Evolutionary conservation across 2,888 invertebrate genomes (phyloP).

Genomic region (Corbicula japonica): DNA sequence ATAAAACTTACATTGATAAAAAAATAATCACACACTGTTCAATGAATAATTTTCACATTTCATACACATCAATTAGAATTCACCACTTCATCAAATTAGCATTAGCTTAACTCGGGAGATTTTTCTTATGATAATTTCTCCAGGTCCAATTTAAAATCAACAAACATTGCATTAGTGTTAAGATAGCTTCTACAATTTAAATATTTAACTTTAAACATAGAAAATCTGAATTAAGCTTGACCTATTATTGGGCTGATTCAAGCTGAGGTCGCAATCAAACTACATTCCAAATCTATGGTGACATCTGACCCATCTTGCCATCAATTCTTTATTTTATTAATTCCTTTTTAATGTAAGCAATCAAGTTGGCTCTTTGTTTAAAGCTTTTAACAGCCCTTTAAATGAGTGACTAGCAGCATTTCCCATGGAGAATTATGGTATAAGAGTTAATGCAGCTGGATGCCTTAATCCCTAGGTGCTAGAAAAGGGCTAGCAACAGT

Average conservation of each 20-base stretch:
- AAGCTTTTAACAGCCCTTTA: not conserved
- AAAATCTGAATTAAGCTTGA: constrained; percentile 27
- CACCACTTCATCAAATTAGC: not conserved
- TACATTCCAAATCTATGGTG: not conserved
- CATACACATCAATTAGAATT: not conserved
- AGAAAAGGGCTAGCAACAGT: too few relatives aligned
- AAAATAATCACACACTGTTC: not conserved
- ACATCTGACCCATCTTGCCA: constrained; percentile 5
- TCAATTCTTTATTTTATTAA: constrained; percentile 14
- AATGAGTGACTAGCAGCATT: too few relatives aligned
- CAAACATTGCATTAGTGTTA: constrained; percentile 21
- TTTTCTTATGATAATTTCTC: too few relatives aligned
- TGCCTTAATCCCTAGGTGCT: too few relatives aligned
- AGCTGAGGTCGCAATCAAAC: constrained; percentile 3
- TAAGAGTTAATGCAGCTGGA: too few relatives aligned
- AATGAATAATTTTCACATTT: not conserved
- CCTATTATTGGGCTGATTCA: constrained; percentile 20
- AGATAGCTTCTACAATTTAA: constrained; percentile 4
- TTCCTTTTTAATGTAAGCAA: not conserved
- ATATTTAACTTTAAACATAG: constrained; percentile 28
- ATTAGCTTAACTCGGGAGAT: too few relatives aligned
- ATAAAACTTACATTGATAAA: not conserved
- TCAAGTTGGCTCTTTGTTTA: not conserved
- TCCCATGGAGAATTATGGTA: too few relatives aligned
- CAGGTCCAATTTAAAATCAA: not conserved